These are phyloP conservation scores for Spheniscus humboldti DNA, from an alignment of 2,797 vertebrate genomes.

Conservation along the genomic window DNA sequence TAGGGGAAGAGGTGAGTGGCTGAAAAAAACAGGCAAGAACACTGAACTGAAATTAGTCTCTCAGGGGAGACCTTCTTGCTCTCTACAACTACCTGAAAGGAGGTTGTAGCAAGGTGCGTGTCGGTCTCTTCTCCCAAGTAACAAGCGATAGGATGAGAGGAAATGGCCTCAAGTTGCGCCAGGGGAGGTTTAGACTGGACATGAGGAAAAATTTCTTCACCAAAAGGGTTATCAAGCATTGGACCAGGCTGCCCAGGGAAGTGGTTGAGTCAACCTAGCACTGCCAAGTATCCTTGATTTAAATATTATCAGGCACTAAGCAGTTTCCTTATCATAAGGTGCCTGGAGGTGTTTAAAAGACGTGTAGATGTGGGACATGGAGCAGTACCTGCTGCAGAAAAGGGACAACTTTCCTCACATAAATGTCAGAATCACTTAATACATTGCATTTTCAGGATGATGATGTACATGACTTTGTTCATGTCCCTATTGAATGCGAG, in stretches of 20 bases:
- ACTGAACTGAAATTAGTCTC: background rate
- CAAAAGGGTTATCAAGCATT: background rate
- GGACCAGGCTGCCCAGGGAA: background rate
- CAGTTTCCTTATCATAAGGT: background rate
- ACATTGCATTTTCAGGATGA: background rate
- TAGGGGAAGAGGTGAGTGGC: background rate
- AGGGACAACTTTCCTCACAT: background rate
- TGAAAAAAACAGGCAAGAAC: background rate
- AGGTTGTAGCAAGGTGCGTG: background rate
- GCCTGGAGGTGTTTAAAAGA: background rate
- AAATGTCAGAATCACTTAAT: background rate
- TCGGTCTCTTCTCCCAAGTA: background rate
- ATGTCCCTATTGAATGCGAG: fast-evolving
- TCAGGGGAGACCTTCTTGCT: background rate
- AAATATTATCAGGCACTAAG: no score
- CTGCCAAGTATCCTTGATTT: no score
- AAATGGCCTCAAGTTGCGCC: background rate
- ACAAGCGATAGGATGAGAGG: background rate
- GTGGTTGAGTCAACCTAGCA: background rate
- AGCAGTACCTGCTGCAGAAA: background rate
- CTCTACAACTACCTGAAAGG: background rate
- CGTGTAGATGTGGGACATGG: background rate
- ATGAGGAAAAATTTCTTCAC: background rate
- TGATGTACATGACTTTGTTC: background rate
- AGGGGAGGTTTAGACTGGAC: background rate